Percentiles rank a stretch among this genome's conserved stretches.
Conservation (phyloP, 92 coral and sea anemone genomes). For the Diadumene lineata region DNA sequence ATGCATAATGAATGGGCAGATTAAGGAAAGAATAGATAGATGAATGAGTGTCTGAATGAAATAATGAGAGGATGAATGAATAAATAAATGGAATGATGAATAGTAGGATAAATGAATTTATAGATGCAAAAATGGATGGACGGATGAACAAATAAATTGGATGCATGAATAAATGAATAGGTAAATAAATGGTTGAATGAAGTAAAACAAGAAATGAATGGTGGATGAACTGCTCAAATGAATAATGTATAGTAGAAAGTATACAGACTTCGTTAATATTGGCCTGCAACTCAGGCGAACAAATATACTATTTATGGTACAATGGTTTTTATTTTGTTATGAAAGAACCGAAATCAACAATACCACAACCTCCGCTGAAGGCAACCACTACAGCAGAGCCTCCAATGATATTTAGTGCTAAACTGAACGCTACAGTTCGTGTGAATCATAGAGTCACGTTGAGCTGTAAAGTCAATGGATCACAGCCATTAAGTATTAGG, state of each 20-base stretch:
- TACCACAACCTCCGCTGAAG: too few species aligned
- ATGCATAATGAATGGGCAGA: too few species aligned
- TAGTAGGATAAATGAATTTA: neutral
- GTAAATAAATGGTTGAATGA: neutral
- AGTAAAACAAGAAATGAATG: neutral
- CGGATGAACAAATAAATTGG: neutral
- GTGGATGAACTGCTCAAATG: neutral
- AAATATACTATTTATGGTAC: too few species aligned
- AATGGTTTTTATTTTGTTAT: neutral
- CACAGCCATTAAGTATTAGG: conserved; percentile 27
- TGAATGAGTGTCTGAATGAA: neutral
- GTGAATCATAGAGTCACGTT: neutral
- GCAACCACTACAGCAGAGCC: neutral
- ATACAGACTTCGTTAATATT: too few species aligned
- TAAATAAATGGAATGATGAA: neutral
- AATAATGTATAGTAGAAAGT: neutral
- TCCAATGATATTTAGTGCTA: conserved; percentile 5
- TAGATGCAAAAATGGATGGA: neutral
- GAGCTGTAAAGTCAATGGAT: conserved; percentile 12
- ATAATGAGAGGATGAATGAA: neutral
- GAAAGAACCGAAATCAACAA: conserved; percentile 6
- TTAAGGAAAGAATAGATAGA: neutral
- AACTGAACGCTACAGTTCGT: conserved; percentile 4
- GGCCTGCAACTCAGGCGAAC: too few species aligned
- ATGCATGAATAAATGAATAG: neutral